Percentiles rank a stretch among this genome's conserved stretches.
These are phyloP conservation scores for Bombylius major DNA, from an alignment of 2,888 invertebrate genomes.

Conservation along the genomic window DNA sequence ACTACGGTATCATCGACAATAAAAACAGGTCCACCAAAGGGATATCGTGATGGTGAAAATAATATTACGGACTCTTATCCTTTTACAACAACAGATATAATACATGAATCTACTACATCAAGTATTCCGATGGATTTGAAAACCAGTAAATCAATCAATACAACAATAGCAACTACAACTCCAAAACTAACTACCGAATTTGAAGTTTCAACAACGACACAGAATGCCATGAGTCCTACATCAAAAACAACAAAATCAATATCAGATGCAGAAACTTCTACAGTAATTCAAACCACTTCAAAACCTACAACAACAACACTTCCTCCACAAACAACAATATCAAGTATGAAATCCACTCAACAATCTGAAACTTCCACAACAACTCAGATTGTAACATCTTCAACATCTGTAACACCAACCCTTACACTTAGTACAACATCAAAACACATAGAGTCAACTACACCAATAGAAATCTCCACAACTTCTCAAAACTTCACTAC, in stretches of 20 bases:
- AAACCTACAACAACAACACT: too few relatives aligned
- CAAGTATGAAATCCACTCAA: too few relatives aligned
- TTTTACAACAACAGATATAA: slow-evolving; percentile 9
- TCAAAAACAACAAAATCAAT: neutral
- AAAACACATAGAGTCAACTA: too few relatives aligned
- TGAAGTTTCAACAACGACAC: slow-evolving; percentile 4
- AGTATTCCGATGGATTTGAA: slow-evolving; percentile 1
- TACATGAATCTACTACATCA: slow-evolving; percentile 7
- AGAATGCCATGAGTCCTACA: neutral
- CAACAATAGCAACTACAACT: neutral
- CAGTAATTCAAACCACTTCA: too few relatives aligned
- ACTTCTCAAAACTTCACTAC: too few relatives aligned
- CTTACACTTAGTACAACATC: too few relatives aligned
- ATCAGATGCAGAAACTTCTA: too few relatives aligned
- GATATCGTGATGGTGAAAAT: slow-evolving; percentile 36
- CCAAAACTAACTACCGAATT: neutral
- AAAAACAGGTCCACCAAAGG: slow-evolving; percentile 30
- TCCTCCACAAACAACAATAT: too few relatives aligned
- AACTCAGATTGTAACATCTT: too few relatives aligned
- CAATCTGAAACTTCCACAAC: too few relatives aligned
- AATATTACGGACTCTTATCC: slow-evolving; percentile 28
- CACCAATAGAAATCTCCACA: too few relatives aligned
- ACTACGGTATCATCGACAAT: neutral
- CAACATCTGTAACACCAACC: too few relatives aligned
- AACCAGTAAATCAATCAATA: slow-evolving; percentile 1